Evolutionary conservation across 2,113 vertebrate species (phyloP), one percentile per base, ranked within the genome.

Genomic region (Astatotilapia flaviijosephi): DNA sequence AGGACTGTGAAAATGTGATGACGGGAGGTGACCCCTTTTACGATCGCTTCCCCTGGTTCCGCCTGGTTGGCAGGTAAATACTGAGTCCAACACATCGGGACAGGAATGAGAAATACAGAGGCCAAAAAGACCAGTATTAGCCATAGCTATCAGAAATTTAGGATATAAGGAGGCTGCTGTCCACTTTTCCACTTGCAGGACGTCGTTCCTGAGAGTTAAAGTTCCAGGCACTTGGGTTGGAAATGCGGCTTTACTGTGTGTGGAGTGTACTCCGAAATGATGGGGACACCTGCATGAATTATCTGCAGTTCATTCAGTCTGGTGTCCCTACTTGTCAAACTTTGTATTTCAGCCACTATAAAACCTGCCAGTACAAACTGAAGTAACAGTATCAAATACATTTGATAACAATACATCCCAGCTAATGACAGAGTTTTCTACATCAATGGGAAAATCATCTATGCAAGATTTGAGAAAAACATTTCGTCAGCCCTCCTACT

Each of bases 21-120:
- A 98, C 97, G 0, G 98, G 98, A 0, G 98, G 99, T 6, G 99
- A 99, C 86, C 99, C 99, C 40, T 99, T 99, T 95, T 99, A 99
- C 0, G 99, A 99, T 94, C 98, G 98, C 80, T 99, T 99, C 94
- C 99, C 99, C 51, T 99, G 98, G 98, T 99, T 99, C 97, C 98
- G 98, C 90, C 96, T 99, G 92, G 98, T 99, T 2, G 98, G 99
- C 95, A 99, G 99, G 99, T 99, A 97, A 97, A 97, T 51, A 47
- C 65, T 60, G 26, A 85, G 33, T 42, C 42, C 19, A 4, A 7
- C 5, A 42, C 13, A 40, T 37, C 10, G 17, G 11, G 10, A 33
- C 54, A 80, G 77, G 23, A 55, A 40, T 21, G 11, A 82, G 11
- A 80, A 26, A 68, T 55, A 23, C 9, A 79, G 40, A 82, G 33